Evolutionary conservation across 2,888 invertebrate genomes (phyloP), one percentile per base, ranked within the genome.

Genomic region (Eristalis arbustorum): DNA sequence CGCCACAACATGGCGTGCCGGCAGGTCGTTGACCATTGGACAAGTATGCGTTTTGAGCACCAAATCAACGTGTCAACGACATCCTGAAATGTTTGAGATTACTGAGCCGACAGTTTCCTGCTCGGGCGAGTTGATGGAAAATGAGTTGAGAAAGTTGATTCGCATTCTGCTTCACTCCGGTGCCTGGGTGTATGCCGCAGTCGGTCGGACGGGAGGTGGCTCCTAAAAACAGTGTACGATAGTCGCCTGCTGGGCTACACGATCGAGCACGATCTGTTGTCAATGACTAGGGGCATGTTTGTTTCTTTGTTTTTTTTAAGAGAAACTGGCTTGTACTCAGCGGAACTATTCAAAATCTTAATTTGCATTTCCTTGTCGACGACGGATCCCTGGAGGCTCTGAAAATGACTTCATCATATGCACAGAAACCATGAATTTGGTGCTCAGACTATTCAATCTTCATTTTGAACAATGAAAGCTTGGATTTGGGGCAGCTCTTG

Each of bases 11-110:
- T 31, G 42, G 14, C 34, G 31, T 72, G 72, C 61, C 77, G 77
- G 77, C 49, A 69, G 85, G 74, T 77, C 85, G 81, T 63, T 67
- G 85, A 78, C 77, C 85, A 77, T 1, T 6, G 49, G 18, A 18
- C 49, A 49, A 18, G 49, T 18, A 49, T 49, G 18, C 2, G 5
- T 18, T 18, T 49, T 6, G 18, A 18, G 49, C 0, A 1, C 0
- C 8, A 18, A 18, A 8, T 18, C 18, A 18, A 18, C 49, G 8
- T 18, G 18, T 49, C 49, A 8, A 49, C 49, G 49, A 49, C 49
- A 49, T 49, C 49, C 49, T 14, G 40, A 22, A 42, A 23, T 23
- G 31, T 18, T 18, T 11, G 28, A 28, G 11, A 31, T 79, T 67
- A 10, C 40, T 23, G 8, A 5, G 6, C 23, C 23, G 22, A 14